Evolutionary conservation across 2,797 vertebrate species (phyloP).

Genomic region (Macroramphosus scolopax): DNA sequence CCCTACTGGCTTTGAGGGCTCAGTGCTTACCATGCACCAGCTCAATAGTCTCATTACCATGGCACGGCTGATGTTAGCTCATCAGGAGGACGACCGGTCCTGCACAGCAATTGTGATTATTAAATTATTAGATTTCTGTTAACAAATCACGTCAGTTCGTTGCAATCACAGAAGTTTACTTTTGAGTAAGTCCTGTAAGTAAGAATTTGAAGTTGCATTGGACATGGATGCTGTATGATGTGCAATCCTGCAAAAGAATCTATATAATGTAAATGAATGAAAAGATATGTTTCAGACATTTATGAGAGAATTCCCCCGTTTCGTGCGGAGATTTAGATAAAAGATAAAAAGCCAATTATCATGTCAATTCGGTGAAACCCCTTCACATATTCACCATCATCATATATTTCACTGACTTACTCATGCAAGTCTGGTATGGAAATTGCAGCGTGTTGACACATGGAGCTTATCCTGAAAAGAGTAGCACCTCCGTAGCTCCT

Average conservation of each 20-base stretch:
- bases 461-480: constrained; percentile 56
- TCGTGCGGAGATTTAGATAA: too few species aligned
- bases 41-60: constrained; percentile 49
- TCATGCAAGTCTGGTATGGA: constrained; percentile 40
- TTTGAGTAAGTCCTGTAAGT: too few species aligned
- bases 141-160: neutral
- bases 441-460: constrained; percentile 58
- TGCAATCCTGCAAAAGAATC: neutral
- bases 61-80: constrained; percentile 20
- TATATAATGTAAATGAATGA: too few species aligned
- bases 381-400: constrained; percentile 7
- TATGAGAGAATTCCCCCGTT: too few species aligned
- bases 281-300: too few species aligned
- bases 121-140: constrained; percentile 1
- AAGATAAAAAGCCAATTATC: constrained; percentile 2
- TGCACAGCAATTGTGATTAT: constrained; percentile 11
- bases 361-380: neutral
- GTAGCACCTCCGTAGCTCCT: constrained; percentile 56
- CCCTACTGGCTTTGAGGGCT: constrained; percentile 67
- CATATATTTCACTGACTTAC: constrained; percentile 34
- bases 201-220: too few species aligned
- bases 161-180: too few species aligned
- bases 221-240: neutral
- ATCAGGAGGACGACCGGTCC: neutral
- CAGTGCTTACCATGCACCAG: constrained; percentile 45